Percentiles rank a stretch among this genome's conserved stretches.
Evolutionary conservation across 2,797 vertebrate genomes (phyloP).

Genomic region (Benthosema pterotum): DNA sequence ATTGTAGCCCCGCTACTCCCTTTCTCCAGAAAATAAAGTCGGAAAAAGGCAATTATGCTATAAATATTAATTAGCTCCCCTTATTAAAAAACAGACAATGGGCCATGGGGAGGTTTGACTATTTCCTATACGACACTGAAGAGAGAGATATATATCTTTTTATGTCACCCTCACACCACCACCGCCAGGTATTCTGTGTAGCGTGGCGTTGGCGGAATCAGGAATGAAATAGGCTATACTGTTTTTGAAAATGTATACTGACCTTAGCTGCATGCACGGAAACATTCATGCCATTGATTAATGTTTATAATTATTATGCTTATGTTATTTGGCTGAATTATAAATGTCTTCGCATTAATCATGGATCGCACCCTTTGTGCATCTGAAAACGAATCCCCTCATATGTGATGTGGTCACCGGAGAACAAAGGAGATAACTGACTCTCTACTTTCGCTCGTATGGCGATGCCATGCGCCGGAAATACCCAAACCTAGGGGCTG

Average conservation of each 20-base stretch:
- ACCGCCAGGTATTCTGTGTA: slow-evolving; percentile 56
- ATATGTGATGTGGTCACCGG: slow-evolving; percentile 23
- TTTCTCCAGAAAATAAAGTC: slow-evolving; percentile 87
- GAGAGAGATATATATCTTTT: slow-evolving; percentile 60
- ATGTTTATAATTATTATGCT: slow-evolving; percentile 74
- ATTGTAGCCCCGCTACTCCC: slow-evolving; percentile 91
- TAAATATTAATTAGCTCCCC: slow-evolving; percentile 97
- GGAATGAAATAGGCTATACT: slow-evolving; percentile 34
- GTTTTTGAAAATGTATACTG: slow-evolving; percentile 38
- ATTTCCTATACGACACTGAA: slow-evolving; percentile 58
- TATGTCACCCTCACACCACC: slow-evolving; percentile 38
- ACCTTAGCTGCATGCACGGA: slow-evolving; percentile 56
- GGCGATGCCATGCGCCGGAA: neutral
- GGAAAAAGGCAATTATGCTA: slow-evolving; percentile 89
- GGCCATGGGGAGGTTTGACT: slow-evolving; percentile 54
- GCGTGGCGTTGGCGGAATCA: slow-evolving; percentile 41
- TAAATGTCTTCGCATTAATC: slow-evolving; percentile 73
- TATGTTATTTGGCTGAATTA: slow-evolving; percentile 73
- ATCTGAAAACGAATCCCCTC: slow-evolving; percentile 38
- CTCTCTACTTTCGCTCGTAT: neutral
- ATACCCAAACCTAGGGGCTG: neutral
- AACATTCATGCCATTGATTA: slow-evolving; percentile 72
- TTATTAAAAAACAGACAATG: slow-evolving; percentile 92
- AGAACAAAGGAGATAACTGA: slow-evolving; percentile 34
- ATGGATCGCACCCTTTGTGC: slow-evolving; percentile 50